Base-by-base conservation (phyloP, 2,113 vertebrate genomes). In the Rhipidura dahli region DNA sequence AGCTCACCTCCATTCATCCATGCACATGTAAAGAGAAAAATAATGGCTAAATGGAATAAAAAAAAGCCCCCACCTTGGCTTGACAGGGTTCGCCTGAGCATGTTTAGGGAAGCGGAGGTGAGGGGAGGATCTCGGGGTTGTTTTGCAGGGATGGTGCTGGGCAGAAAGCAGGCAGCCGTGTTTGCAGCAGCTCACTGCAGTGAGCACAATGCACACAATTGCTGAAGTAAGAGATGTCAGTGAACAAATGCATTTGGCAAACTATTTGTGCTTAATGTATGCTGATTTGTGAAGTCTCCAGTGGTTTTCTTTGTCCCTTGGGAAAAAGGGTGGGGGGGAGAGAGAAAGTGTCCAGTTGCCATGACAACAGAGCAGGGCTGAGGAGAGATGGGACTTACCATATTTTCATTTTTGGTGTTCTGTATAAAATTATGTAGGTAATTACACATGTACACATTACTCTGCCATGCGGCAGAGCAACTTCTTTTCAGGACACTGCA, bases 241-340 rank as follows among this genome's bases (percentile, higher is more conserved):
- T 70, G 93, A 94, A 95, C 33, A 17, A 96, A 93, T 51, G 83
- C 83, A 5, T 70, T 84, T 78, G 85, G 83, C 49, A 92, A 96
- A 92, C 89, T 96, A 72, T 95, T 94, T 95, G 71, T 96, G 81
- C 91, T 91, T 93, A 91, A 96, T 96, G 83, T 96, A 73, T 97
- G 86, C 69, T 15, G 78, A 86, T 96, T 94, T 94, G 89, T 93
- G 96, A 97, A 96, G 83, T 95, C 90, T 95, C 96, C 45, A 84
- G 86, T 35, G 94, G 96, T 97, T 96, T 95, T 91, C 95, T 98
- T 97, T 97, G 96, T 97, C 95, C 96, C 92, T 82, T 82, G 87
- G 85, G 93, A 83, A 79, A 82, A 72, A 27, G 45, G 22, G 6
- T 4, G 13, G 44, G 51, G 51, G 60, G 18, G 21, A 24, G 20